A percentile compares a stretch with the other conserved stretches of the same genome.
These are phyloP conservation scores for Nasonia oneida DNA, from an alignment of 2,888 invertebrate species.

Conservation along the genomic window DNA sequence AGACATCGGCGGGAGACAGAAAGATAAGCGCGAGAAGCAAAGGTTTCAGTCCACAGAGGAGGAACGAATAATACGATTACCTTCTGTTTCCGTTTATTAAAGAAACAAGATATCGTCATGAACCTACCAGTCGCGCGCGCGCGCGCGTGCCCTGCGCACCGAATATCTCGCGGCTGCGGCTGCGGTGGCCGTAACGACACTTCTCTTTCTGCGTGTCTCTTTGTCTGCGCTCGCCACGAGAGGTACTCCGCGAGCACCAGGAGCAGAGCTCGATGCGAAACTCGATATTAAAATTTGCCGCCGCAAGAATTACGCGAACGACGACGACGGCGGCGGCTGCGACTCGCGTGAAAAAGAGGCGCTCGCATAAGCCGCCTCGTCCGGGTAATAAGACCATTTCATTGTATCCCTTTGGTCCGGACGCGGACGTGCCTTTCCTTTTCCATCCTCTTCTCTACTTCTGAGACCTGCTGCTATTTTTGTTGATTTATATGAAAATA, in stretches of 20 bases:
- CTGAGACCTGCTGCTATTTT: neutral
- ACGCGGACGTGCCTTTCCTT: conserved; percentile 37
- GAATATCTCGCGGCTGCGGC: conserved; percentile 30
- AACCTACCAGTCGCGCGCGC: conserved; percentile 63
- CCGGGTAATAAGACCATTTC: conserved; percentile 72
- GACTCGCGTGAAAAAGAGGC: conserved; percentile 53
- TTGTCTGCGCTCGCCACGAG: conserved; percentile 63
- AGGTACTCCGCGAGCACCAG: conserved; percentile 58
- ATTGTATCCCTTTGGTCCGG: conserved; percentile 54
- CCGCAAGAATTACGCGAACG: conserved; percentile 73
- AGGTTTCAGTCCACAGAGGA: conserved; percentile 71
- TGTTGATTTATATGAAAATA: conserved; percentile 36
- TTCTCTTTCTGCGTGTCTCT: conserved; percentile 19
- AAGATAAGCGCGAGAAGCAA: conserved; percentile 58
- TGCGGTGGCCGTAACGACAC: conserved; percentile 31
- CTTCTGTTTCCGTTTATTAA: conserved; percentile 79
- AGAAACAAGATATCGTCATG: conserved; percentile 77
- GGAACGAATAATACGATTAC: conserved; percentile 80
- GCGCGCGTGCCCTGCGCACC: conserved; percentile 40
- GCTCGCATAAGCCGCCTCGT: conserved; percentile 71
- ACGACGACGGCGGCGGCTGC: conserved; percentile 65
- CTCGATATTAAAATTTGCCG: conserved; percentile 77
- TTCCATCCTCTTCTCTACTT: neutral
- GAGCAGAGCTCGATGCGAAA: conserved; percentile 76
- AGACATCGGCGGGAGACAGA: conserved; percentile 54